Conservation (phyloP, 1,140 invertebrate genomes). For the Drosophila quadrilineata region DNA sequence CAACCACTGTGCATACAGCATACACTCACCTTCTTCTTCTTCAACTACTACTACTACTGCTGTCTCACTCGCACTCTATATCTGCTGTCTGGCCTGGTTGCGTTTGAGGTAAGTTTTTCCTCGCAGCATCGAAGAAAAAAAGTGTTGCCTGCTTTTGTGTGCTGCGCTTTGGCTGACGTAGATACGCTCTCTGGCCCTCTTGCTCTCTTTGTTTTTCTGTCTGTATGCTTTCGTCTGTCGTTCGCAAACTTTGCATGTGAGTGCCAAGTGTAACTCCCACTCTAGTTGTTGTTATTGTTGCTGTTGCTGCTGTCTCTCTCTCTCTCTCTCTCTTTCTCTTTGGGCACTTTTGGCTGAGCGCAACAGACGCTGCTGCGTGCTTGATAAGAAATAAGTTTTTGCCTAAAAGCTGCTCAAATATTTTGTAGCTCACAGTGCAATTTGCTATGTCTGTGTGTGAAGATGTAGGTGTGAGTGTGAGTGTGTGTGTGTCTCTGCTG, state of each 20-base stretch:
- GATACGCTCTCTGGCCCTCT: not conserved
- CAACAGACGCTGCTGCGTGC: slow-evolving; percentile 58
- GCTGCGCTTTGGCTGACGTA: not conserved
- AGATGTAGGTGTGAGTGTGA: not conserved
- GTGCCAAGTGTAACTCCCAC: slow-evolving; percentile 7
- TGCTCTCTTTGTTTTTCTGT: not conserved
- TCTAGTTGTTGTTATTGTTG: slow-evolving; percentile 13
- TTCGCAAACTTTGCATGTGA: slow-evolving; percentile 64
- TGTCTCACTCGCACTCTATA: no score
- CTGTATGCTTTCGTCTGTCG: not conserved
- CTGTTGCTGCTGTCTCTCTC: no score
- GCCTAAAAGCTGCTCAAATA: not conserved
- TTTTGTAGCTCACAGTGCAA: slow-evolving; percentile 39
- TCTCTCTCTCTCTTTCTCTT: no score
- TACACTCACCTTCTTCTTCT: no score
- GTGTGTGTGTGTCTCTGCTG: slow-evolving; percentile 20
- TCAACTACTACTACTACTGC: no score
- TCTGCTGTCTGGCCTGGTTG: not conserved
- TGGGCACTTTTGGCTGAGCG: slow-evolving; percentile 13
- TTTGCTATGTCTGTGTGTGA: not conserved
- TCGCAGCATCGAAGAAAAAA: slow-evolving; percentile 15
- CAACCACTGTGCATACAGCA: no score
- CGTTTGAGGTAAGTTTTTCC: slow-evolving; percentile 67
- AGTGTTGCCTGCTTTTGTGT: slow-evolving; percentile 33
- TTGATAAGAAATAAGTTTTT: slow-evolving; percentile 49